Evolutionary conservation across 2,113 vertebrate genomes (phyloP).

Genomic region (Microtus montanus): DNA sequence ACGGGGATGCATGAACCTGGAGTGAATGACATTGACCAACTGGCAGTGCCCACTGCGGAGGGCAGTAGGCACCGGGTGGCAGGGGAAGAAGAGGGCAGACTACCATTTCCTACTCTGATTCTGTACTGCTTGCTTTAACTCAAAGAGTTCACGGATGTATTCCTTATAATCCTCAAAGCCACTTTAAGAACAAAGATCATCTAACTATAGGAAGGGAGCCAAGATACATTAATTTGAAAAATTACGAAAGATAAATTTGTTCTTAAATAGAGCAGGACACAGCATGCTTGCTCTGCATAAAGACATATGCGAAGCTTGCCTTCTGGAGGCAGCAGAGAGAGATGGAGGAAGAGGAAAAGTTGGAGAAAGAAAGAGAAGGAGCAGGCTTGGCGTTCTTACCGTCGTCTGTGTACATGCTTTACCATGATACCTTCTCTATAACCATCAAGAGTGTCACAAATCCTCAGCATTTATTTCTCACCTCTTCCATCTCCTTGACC

Average conservation of each 20-base stretch:
- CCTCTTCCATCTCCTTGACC: background rate
- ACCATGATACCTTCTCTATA: background rate
- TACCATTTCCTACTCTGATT: background rate
- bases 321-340: background rate
- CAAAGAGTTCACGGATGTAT: background rate
- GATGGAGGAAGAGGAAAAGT: background rate
- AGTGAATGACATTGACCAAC: background rate
- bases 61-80: background rate
- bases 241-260: background rate
- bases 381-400: accelerated
- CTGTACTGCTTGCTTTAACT: background rate
- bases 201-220: background rate
- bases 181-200: background rate
- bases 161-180: background rate
- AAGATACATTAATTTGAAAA: background rate
- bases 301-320: background rate
- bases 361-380: background rate
- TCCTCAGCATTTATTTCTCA: background rate
- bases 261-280: background rate
- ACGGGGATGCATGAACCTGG: background rate
- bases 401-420: background rate
- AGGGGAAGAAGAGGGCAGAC: background rate
- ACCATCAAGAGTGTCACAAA: background rate
- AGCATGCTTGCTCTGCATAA: background rate
- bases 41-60: background rate